phyloP scores from a whole-genome alignment of 2,113 vertebrate genomes.

The Casuarius casuarius region DNA sequence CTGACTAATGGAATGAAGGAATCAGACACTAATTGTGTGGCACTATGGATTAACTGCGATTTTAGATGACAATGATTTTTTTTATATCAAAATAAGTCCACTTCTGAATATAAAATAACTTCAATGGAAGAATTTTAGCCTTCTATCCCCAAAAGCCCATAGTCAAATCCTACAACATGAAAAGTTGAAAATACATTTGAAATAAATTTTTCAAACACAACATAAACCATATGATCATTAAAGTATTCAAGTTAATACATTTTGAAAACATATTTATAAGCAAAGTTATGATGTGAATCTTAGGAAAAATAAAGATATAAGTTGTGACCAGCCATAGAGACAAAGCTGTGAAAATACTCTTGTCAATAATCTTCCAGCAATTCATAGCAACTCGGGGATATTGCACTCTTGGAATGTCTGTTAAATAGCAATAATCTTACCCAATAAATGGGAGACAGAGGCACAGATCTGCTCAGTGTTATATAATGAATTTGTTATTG shows the following conservation, averaged over 20 bases:
- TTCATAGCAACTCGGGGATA: background rate
- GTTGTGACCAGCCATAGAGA: background rate
- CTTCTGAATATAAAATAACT: background rate
- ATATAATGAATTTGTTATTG: background rate
- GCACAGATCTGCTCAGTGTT: background rate
- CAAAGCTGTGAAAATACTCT: background rate
- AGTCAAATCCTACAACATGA: background rate
- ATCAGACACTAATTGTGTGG: background rate
- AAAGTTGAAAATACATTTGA: background rate
- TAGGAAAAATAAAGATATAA: constrained; percentile 9
- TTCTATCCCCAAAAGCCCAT: background rate
- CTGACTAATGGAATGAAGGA: background rate
- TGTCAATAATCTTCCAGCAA: background rate
- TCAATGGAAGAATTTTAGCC: background rate
- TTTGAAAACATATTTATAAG: background rate
- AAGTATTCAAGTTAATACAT: background rate
- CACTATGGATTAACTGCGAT: background rate
- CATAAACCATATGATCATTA: background rate
- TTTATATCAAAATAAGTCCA: background rate
- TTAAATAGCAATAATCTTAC: background rate
- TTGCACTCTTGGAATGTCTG: background rate
- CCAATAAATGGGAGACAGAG: background rate
- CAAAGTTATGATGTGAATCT: background rate
- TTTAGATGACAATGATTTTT: background rate
- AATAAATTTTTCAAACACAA: background rate